Percentiles rank a stretch among this genome's conserved stretches.
Evolutionary conservation across 2,888 invertebrate genomes (phyloP).

Genomic region (Macrophya alboannulata): DNA sequence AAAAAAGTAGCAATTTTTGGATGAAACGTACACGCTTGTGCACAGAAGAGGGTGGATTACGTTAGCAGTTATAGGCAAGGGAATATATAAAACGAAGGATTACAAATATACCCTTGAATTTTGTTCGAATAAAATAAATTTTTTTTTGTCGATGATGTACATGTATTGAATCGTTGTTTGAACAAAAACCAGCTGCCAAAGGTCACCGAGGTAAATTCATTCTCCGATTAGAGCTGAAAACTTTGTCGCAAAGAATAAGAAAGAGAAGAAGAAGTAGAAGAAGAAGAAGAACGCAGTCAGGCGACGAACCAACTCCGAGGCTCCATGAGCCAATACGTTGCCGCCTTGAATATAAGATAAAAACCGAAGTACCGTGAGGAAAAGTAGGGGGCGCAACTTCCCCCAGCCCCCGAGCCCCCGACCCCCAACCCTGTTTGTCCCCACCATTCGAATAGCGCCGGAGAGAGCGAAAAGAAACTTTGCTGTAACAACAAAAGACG

Average conservation of each 20-base stretch:
- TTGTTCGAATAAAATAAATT: background rate
- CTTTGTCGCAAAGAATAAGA: background rate
- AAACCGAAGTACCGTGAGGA: slow-evolving; percentile 39
- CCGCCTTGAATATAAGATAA: slow-evolving; percentile 39
- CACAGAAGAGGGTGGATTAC: background rate
- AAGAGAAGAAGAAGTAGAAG: background rate
- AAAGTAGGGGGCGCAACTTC: slow-evolving; percentile 29
- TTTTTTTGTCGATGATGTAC: too few relatives aligned
- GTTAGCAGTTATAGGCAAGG: background rate
- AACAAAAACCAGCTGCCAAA: background rate
- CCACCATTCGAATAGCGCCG: background rate
- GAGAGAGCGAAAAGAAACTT: slow-evolving; percentile 75
- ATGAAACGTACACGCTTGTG: background rate
- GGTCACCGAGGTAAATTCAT: slow-evolving; percentile 12
- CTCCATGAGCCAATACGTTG: slow-evolving; percentile 45
- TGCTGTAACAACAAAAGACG: slow-evolving; percentile 79
- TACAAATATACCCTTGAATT: background rate
- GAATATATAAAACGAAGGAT: background rate
- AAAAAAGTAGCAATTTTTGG: background rate
- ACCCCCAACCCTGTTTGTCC: background rate
- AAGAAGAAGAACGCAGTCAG: background rate
- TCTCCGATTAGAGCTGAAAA: slow-evolving; percentile 29
- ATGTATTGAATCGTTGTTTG: too few relatives aligned
- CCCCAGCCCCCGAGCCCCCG: background rate
- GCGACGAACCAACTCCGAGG: background rate